Conservation (phyloP, 2,888 invertebrate species). For the Eupithecia inturbata region DNA sequence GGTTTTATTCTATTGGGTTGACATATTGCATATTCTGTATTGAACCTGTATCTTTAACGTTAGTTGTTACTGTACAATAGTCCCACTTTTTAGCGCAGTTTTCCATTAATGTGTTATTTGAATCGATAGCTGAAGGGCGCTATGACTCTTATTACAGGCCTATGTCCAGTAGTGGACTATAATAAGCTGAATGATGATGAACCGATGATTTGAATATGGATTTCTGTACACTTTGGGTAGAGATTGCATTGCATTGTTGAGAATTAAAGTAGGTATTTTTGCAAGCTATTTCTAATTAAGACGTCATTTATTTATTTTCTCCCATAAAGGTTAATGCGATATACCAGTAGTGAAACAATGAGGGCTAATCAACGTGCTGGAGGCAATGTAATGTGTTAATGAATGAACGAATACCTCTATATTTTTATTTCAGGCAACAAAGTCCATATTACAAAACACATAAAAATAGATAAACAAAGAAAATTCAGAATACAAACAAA, state of each 20-base stretch:
- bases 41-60: neutral
- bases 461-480: no score
- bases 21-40: neutral
- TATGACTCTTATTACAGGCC: neutral
- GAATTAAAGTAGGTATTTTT: neutral
- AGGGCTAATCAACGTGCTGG: neutral
- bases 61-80: neutral
- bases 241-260: neutral
- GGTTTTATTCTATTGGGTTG: slow-evolving; percentile 20
- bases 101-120: neutral
- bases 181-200: neutral
- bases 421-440: no score
- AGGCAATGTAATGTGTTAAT: no score
- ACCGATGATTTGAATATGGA: no score
- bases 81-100: neutral
- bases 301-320: no score
- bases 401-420: no score
- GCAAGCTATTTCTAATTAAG: neutral
- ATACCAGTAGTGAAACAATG: no score
- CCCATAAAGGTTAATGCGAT: no score
- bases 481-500: no score
- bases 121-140: neutral
- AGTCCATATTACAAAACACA: no score
- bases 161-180: neutral
- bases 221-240: neutral